Conservation (phyloP, 1,140 invertebrate species). For the Diabrotica virgifera region DNA sequence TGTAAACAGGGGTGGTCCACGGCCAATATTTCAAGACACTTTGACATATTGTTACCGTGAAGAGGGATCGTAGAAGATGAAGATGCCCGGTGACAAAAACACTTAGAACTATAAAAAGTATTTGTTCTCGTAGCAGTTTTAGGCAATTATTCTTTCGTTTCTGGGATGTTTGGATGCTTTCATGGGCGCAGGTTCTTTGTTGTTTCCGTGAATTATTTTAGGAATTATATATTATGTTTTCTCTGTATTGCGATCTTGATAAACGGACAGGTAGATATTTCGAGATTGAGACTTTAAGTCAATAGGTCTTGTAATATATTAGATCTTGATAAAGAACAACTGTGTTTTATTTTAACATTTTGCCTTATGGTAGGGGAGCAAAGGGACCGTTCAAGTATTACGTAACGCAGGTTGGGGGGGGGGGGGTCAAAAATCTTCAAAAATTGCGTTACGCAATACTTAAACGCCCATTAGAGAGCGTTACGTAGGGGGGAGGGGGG, state of each 20-base stretch:
- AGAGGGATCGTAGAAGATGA: background rate
- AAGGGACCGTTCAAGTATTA: too few relatives aligned
- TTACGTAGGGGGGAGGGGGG: too few relatives aligned
- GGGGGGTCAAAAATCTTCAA: too few relatives aligned
- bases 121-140: slow-evolving; percentile 2
- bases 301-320: background rate
- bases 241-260: background rate
- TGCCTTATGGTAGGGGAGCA: too few relatives aligned
- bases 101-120: slow-evolving; percentile 1
- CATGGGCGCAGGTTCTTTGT: background rate
- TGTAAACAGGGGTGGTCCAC: background rate
- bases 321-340: too few relatives aligned
- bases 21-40: background rate
- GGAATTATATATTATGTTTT: background rate
- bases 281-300: background rate
- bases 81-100: background rate
- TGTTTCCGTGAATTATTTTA: background rate
- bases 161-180: background rate
- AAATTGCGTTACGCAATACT: too few relatives aligned
- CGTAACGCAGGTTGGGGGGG: too few relatives aligned
- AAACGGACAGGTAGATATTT: background rate
- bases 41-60: background rate
- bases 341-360: too few relatives aligned
- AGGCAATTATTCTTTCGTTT: background rate
- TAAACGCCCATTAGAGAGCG: too few relatives aligned